Percentiles rank a stretch among this genome's conserved stretches.
These are phyloP conservation scores for Beris morrisii DNA, from an alignment of 2,888 invertebrate genomes.

Conservation along the genomic window DNA sequence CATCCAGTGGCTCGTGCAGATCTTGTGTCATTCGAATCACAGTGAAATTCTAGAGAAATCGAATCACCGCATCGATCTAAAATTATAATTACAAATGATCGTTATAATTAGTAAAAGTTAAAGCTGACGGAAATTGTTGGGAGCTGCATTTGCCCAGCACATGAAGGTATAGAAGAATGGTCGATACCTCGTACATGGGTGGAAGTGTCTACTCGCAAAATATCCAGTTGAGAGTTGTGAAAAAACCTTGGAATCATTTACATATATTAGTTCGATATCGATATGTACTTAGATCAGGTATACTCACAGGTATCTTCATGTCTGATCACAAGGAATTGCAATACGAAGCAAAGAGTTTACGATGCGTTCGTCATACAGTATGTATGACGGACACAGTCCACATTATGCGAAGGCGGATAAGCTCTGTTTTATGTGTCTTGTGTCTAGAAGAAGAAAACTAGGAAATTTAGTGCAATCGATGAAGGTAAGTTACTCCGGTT, in stretches of 20 bases:
- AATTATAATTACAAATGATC: constrained; percentile 30
- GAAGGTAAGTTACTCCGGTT: constrained; percentile 25
- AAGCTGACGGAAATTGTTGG: constrained; percentile 22
- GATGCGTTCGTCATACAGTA: no score
- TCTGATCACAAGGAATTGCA: background rate
- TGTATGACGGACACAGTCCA: no score
- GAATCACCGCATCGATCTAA: constrained; percentile 13
- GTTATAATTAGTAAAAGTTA: constrained; percentile 15
- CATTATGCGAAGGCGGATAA: constrained; percentile 21
- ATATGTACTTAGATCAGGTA: no score
- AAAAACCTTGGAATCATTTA: constrained; percentile 21
- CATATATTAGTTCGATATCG: no score
- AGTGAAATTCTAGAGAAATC: constrained; percentile 31
- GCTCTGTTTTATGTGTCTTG: constrained; percentile 6
- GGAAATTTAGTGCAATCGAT: constrained; percentile 14
- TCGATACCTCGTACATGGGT: background rate
- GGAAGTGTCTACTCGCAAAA: constrained; percentile 14
- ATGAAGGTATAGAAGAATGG: constrained; percentile 5
- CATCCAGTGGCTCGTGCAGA: constrained; percentile 25
- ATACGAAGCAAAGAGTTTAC: no score
- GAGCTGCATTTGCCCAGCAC: background rate
- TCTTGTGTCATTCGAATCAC: constrained; percentile 21
- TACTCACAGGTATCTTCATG: background rate
- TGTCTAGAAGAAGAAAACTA: constrained; percentile 16
- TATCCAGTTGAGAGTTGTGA: constrained; percentile 15